Percentiles rank a stretch among this genome's conserved stretches.
Evolutionary conservation across 2,797 vertebrate species (phyloP).

Genomic region (Acanthurus tractus): DNA sequence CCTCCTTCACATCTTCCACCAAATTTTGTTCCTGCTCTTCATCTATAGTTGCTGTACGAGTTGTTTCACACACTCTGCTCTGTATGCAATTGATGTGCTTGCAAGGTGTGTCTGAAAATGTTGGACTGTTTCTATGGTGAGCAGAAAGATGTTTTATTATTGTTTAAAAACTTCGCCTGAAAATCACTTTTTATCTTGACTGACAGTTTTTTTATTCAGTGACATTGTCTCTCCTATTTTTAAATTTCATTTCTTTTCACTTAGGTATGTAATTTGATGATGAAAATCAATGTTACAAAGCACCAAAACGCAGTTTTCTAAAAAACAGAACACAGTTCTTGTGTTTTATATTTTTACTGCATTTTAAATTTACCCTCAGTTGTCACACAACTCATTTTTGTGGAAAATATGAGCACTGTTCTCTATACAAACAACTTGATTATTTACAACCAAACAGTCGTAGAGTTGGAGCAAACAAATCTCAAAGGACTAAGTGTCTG

Average conservation of each 20-base stretch:
- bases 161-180: neutral
- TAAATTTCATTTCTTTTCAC: neutral
- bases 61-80: neutral
- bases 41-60: neutral
- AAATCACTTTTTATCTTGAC: neutral
- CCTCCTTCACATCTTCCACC: neutral
- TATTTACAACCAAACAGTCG: conserved; percentile 34
- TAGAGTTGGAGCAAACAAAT: conserved; percentile 30
- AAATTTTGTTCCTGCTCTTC: neutral
- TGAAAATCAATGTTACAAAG: conserved; percentile 14
- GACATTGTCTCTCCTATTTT: conserved; percentile 11
- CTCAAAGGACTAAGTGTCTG: conserved; percentile 22
- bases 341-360: neutral
- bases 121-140: conserved; percentile 2
- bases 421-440: conserved; percentile 57
- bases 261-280: conserved; percentile 11
- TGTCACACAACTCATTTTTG: conserved; percentile 21
- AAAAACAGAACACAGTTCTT: neutral
- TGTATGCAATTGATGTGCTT: neutral
- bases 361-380: conserved; percentile 14
- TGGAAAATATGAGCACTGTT: conserved; percentile 27
- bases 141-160: conserved; percentile 5
- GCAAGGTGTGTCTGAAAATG: neutral
- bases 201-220: neutral
- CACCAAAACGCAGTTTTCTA: conserved; percentile 3